Percentiles rank a stretch among this genome's conserved stretches.
Evolutionary conservation across 2,888 invertebrate species (phyloP).

Genomic region (Leptopilina drosophilae): DNA sequence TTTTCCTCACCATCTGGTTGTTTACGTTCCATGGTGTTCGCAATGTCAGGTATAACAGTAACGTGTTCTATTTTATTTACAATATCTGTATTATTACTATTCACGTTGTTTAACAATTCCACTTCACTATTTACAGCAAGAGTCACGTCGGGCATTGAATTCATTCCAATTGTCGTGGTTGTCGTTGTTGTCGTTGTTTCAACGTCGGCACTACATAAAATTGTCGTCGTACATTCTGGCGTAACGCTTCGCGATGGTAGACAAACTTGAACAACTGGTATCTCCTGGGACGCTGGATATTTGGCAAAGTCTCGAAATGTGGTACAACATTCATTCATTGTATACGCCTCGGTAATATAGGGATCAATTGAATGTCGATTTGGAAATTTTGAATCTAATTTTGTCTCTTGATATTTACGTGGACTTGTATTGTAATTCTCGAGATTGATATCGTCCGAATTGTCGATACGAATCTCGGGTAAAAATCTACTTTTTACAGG

Average conservation of each 20-base stretch:
- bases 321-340: slow-evolving; percentile 56
- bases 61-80: slow-evolving; percentile 60
- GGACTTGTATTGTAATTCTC: slow-evolving; percentile 78
- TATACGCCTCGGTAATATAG: slow-evolving; percentile 55
- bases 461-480: slow-evolving; percentile 70
- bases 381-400: slow-evolving; percentile 52
- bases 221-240: slow-evolving; percentile 62
- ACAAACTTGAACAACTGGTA: slow-evolving; percentile 38
- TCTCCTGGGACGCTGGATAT: slow-evolving; percentile 28
- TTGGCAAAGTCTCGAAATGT: slow-evolving; percentile 59
- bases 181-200: slow-evolving; percentile 71
- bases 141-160: slow-evolving; percentile 74
- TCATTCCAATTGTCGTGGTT: slow-evolving; percentile 60
- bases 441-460: slow-evolving; percentile 74
- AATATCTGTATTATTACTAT: slow-evolving; percentile 55
- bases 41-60: slow-evolving; percentile 72
- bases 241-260: slow-evolving; percentile 40
- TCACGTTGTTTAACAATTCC: slow-evolving; percentile 53
- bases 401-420: slow-evolving; percentile 74
- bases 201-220: slow-evolving; percentile 72
- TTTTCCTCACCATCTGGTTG: slow-evolving; percentile 71
- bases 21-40: slow-evolving; percentile 71
- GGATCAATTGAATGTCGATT: slow-evolving; percentile 44
- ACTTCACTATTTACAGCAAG: slow-evolving; percentile 67
- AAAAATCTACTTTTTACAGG: slow-evolving; percentile 61